Percentiles rank a stretch among this genome's conserved stretches.
Conservation (phyloP, 2,113 vertebrate genomes). For the Silurus glanis region DNA sequence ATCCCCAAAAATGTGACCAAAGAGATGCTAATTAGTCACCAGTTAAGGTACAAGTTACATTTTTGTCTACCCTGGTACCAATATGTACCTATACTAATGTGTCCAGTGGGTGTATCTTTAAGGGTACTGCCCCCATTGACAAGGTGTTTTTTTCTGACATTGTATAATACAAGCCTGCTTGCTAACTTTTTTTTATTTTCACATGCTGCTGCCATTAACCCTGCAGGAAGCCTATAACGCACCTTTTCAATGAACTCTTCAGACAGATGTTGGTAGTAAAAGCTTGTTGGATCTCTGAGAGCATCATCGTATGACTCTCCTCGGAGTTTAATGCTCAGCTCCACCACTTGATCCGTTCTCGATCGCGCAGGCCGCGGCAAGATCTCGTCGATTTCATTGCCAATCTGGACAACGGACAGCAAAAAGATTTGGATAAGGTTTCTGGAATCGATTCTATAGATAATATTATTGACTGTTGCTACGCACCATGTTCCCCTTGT, state of each 20-base stretch:
- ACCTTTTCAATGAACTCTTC: constrained; percentile 82
- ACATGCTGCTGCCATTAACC: background rate
- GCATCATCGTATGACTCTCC: constrained; percentile 76
- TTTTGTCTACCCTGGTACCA: too few relatives aligned
- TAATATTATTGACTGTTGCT: background rate
- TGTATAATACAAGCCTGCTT: background rate
- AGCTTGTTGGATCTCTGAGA: constrained; percentile 75
- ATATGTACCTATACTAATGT: too few relatives aligned
- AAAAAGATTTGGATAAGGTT: background rate
- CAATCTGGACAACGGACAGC: constrained; percentile 69
- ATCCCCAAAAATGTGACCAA: too few relatives aligned
- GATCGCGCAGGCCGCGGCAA: constrained; percentile 63
- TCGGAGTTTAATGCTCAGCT: constrained; percentile 81
- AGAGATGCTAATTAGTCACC: too few relatives aligned
- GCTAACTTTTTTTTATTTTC: background rate
- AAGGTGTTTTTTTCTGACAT: too few relatives aligned
- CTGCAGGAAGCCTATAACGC: constrained; percentile 7
- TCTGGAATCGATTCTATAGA: background rate
- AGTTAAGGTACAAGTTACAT: too few relatives aligned
- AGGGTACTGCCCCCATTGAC: too few relatives aligned
- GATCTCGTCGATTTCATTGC: constrained; percentile 81
- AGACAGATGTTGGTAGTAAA: constrained; percentile 71
- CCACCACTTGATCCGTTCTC: constrained; percentile 79
- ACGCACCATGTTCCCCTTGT: constrained; percentile 62
- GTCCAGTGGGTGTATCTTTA: too few relatives aligned